Evolutionary conservation across 2,113 vertebrate genomes (phyloP).

Genomic region (Propithecus coquereli): DNA sequence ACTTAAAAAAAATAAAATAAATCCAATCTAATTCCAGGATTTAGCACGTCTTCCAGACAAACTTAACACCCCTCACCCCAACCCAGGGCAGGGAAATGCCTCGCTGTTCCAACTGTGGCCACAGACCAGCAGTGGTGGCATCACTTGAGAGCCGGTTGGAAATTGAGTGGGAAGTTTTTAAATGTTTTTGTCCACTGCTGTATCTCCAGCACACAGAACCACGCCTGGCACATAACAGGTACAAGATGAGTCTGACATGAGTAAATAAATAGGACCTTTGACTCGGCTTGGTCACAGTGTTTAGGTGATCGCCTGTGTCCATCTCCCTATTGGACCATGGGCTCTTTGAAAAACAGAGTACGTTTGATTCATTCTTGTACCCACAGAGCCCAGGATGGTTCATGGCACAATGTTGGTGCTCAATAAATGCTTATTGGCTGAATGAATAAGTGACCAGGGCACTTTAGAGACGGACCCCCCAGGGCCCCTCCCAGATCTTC

Average conservation of each 20-base stretch:
- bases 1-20: background rate
- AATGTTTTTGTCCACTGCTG: too few species aligned
- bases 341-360: background rate
- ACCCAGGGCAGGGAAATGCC: background rate
- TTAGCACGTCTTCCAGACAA: background rate
- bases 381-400: background rate
- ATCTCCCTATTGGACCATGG: background rate
- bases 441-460: background rate
- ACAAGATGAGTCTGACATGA: background rate
- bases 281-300: background rate
- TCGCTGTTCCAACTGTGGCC: background rate
- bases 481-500: background rate
- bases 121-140: background rate
- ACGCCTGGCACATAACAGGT: background rate
- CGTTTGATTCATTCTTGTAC: background rate
- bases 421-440: background rate
- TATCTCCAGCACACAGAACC: background rate
- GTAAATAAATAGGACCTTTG: background rate
- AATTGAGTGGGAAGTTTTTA: background rate
- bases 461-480: background rate
- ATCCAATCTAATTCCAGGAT: conserved; percentile 44
- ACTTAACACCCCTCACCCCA: background rate
- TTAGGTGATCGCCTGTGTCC: background rate
- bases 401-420: background rate
- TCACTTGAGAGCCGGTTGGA: background rate